Evolutionary conservation across 2,888 invertebrate genomes (phyloP).

Genomic region (Xanthorhoe spadicearia): DNA sequence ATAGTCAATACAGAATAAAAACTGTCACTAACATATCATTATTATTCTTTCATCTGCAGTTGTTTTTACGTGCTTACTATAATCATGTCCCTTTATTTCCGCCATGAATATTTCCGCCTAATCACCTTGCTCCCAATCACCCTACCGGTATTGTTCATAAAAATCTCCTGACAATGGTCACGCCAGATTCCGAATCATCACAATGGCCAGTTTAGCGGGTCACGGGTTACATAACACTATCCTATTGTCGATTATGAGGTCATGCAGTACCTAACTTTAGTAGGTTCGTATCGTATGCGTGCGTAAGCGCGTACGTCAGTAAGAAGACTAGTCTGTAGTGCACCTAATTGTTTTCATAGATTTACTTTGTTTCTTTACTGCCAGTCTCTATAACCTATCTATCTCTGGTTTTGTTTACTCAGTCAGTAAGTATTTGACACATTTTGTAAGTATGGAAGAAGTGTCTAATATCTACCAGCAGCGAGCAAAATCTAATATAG

Average conservation of each 20-base stretch:
- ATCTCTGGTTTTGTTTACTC: not conserved
- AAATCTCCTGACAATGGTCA: conserved; percentile 37
- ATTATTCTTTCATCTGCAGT: too few species aligned
- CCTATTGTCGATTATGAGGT: conserved; percentile 71
- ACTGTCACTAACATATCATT: too few species aligned
- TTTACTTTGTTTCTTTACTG: not conserved
- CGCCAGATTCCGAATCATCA: conserved; percentile 37
- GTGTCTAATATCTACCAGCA: too few species aligned
- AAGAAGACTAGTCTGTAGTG: conserved; percentile 5
- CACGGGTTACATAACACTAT: conserved; percentile 64
- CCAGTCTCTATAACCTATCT: too few species aligned
- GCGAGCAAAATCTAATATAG: too few species aligned
- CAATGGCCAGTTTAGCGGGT: conserved; percentile 66
- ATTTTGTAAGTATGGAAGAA: too few species aligned
- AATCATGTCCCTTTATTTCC: conserved; percentile 2
- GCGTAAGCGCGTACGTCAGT: conserved; percentile 46
- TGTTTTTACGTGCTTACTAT: not conserved
- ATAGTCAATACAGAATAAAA: too few species aligned
- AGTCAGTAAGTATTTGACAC: too few species aligned
- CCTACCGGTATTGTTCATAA: conserved; percentile 24
- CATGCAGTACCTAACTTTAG: conserved; percentile 50
- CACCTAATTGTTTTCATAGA: conserved; percentile 2
- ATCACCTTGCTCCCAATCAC: conserved; percentile 24
- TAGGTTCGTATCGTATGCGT: conserved; percentile 32
- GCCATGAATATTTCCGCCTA: not conserved